A percentile compares a stretch with the other conserved stretches of the same genome.
Conservation (phyloP, 1,140 invertebrate species). For the Bombus impatiens region DNA sequence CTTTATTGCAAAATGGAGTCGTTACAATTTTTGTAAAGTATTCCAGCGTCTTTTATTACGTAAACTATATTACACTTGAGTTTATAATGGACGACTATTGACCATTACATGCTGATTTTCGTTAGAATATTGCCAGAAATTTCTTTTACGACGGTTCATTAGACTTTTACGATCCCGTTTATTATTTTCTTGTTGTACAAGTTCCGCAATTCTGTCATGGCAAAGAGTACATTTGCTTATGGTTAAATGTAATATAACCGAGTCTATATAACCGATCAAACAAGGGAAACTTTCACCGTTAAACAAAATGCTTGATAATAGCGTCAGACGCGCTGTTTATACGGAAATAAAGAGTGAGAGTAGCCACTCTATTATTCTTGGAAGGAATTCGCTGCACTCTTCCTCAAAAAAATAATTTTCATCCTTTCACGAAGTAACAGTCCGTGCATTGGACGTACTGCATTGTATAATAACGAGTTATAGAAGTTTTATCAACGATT, state of each 20-base stretch:
- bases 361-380: slow-evolving; percentile 8
- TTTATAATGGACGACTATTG: no score
- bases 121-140: not conserved
- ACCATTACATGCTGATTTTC: not conserved
- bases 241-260: not conserved
- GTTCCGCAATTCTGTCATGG: not conserved
- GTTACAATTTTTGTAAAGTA: no score
- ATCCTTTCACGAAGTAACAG: slow-evolving; percentile 16
- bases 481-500: not conserved
- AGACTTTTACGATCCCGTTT: not conserved
- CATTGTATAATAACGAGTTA: not conserved
- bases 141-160: not conserved
- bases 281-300: slow-evolving; percentile 58
- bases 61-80: no score
- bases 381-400: slow-evolving; percentile 13
- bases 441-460: not conserved
- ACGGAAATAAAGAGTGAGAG: slow-evolving; percentile 44
- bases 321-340: slow-evolving; percentile 22
- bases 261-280: slow-evolving; percentile 9
- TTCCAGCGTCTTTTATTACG: no score
- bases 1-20: no score
- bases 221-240: slow-evolving; percentile 28
- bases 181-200: not conserved
- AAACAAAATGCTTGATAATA: slow-evolving; percentile 58
- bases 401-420: slow-evolving; percentile 50